Evolutionary conservation across 2,797 vertebrate species (phyloP).

Genomic region (Spatula clypeata): DNA sequence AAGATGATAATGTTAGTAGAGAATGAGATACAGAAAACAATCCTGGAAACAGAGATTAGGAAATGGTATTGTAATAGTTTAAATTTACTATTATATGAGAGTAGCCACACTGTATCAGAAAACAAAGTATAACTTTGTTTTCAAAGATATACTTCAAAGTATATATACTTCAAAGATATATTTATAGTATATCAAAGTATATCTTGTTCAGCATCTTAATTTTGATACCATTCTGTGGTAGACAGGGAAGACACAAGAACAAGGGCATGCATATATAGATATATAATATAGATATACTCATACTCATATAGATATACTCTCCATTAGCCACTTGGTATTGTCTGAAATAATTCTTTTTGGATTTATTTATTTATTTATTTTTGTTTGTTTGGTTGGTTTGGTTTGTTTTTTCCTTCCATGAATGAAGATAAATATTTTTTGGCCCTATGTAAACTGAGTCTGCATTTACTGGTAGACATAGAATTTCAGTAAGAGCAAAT

Average conservation of each 20-base stretch:
- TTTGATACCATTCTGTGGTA: not conserved
- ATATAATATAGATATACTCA: not conserved
- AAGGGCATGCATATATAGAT: rapidly evolving
- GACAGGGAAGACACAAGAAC: not conserved
- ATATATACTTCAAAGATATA: too few species aligned
- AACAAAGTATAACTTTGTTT: not conserved
- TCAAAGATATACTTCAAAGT: too few species aligned
- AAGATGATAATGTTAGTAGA: not conserved
- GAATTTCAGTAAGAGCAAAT: not conserved
- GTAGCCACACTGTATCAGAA: not conserved
- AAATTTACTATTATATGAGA: not conserved
- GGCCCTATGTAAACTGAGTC: not conserved
- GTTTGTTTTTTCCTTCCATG: not conserved
- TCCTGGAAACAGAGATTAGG: not conserved
- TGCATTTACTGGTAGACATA: not conserved
- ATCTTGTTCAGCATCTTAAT: not conserved
- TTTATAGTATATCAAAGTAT: not conserved
- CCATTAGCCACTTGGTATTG: not conserved
- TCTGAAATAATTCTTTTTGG: not conserved
- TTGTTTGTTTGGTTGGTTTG: not conserved
- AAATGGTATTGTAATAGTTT: not conserved
- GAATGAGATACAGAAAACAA: not conserved
- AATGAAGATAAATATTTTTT: not conserved
- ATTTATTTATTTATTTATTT: not conserved
- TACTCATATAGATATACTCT: not conserved